Evolutionary conservation across 1,140 invertebrate species (phyloP).

Genomic region (Probaryconus sp.): DNA sequence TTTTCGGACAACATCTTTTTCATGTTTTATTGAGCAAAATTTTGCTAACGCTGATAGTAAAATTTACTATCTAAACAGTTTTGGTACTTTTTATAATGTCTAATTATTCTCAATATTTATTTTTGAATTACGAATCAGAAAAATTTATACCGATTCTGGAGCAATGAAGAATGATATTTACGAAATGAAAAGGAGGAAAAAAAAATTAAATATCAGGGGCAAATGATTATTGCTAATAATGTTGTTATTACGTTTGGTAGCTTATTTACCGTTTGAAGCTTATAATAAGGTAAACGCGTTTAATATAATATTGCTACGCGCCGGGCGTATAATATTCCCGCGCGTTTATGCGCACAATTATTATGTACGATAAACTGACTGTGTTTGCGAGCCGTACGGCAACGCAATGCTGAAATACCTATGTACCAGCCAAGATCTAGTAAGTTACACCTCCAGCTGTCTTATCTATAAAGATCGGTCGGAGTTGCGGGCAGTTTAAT

Average conservation of each 20-base stretch:
- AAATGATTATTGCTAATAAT: slow-evolving; percentile 54
- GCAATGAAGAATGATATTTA: too few relatives aligned
- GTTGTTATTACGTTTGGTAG: slow-evolving; percentile 48
- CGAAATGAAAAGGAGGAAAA: not conserved
- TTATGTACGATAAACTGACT: slow-evolving; percentile 52
- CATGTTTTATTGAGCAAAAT: too few relatives aligned
- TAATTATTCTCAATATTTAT: too few relatives aligned
- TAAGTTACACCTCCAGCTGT: slow-evolving; percentile 76
- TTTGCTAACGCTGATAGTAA: not conserved
- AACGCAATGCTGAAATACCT: slow-evolving; percentile 17
- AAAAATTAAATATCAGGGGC: slow-evolving; percentile 21
- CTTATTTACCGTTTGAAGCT: slow-evolving; percentile 32
- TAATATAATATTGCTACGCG: slow-evolving; percentile 55
- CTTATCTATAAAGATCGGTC: slow-evolving; percentile 74
- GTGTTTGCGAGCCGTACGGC: slow-evolving; percentile 13
- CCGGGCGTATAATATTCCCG: slow-evolving; percentile 44
- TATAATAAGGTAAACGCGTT: slow-evolving; percentile 39
- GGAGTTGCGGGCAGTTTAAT: slow-evolving; percentile 67
- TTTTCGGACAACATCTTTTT: slow-evolving; percentile 7
- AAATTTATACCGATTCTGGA: too few relatives aligned
- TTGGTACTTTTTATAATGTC: too few relatives aligned
- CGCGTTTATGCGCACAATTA: slow-evolving; percentile 55
- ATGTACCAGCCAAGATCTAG: slow-evolving; percentile 66
- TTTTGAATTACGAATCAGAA: too few relatives aligned
- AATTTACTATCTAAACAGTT: too few relatives aligned